Base-by-base conservation (phyloP, 2,797 vertebrate species). In the Pampus argenteus region DNA sequence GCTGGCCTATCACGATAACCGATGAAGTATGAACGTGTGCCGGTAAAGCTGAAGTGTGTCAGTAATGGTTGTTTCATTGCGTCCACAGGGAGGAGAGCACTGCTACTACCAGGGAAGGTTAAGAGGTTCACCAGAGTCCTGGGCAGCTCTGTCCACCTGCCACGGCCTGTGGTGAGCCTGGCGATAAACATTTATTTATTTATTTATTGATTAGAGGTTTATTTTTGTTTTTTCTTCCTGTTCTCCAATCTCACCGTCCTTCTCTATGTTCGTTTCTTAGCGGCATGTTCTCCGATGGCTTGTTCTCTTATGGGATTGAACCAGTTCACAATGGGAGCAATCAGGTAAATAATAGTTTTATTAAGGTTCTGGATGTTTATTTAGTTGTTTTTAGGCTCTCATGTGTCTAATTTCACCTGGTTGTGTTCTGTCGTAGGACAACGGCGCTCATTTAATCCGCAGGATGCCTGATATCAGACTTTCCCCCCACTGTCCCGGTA, bases 31-130 rank as follows among this genome's bases (percentile, higher is more conserved):
- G 26, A 77, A 63, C 70, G 31, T 14, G n/a, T 29, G 14, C 64
- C 23, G 49, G 17, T 59, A 22, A 63, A 62, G 57, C 63, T 31
- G 11, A 75, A 26, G 54, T 50, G 61, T 70, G 54, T 81, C 66
- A 64, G 50, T 5, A 8, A 63, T 64, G 67, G 64, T 31, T 51
- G 44, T 63, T 59, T 61, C 26, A 34, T 74, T 84, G 72, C 67
- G 65, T 78, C 73, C 68, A 29, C 93, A 98, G 96, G 96, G 95
- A 85, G 95, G 95, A n/a, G 97, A 98, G 86, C 97, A 98, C 93
- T 99, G 98, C 91, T 99, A 99, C 93, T 99, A 99, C 93, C 97
- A 98, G 74, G 97, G 98, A 67, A 87, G 86, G 72, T 76, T 99
- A 61, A 94, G 98, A 74, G 96, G 93, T 55, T 85, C 89, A 62